A percentile compares a stretch with the other conserved stretches of the same genome.
Conservation (phyloP, 2,888 invertebrate genomes). For the Darwinula stevensoni region DNA sequence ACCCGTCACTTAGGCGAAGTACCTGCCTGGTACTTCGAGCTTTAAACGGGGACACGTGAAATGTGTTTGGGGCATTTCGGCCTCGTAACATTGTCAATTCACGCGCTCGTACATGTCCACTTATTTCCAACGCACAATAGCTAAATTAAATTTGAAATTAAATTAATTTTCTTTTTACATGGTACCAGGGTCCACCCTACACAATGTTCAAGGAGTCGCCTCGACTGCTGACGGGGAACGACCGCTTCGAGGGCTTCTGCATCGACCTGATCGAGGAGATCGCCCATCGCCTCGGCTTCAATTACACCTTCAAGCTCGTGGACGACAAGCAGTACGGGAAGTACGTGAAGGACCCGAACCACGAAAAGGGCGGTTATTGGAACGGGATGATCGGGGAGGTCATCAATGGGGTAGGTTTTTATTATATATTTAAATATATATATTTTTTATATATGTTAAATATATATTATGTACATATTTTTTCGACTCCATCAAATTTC, state of each 20-base stretch:
- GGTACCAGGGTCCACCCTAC: conserved; percentile 69
- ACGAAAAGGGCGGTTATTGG: conserved; percentile 20
- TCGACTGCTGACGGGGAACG: conserved; percentile 30
- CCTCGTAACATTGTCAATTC: no score
- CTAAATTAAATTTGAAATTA: no score
- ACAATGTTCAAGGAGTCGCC: conserved; percentile 49
- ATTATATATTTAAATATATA: not conserved
- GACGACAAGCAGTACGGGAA: conserved; percentile 42
- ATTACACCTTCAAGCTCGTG: conserved; percentile 41
- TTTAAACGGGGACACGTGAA: no score
- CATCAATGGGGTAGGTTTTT: conserved; percentile 14
- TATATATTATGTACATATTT: no score
- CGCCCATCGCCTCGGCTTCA: conserved; percentile 42
- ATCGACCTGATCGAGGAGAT: conserved; percentile 59
- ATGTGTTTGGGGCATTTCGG: no score
- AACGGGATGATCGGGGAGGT: conserved; percentile 23
- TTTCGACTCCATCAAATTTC: no score
- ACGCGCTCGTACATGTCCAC: no score
- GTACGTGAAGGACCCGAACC: conserved; percentile 12
- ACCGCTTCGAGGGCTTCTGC: conserved; percentile 45
- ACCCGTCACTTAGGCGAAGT: no score
- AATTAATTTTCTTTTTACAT: no score
- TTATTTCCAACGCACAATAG: no score
- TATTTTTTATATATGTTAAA: no score
- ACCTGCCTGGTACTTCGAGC: no score